Evolutionary conservation across 2,888 invertebrate genomes (phyloP), one percentile per base, ranked within the genome.

Genomic region (Tinea trinotella): DNA sequence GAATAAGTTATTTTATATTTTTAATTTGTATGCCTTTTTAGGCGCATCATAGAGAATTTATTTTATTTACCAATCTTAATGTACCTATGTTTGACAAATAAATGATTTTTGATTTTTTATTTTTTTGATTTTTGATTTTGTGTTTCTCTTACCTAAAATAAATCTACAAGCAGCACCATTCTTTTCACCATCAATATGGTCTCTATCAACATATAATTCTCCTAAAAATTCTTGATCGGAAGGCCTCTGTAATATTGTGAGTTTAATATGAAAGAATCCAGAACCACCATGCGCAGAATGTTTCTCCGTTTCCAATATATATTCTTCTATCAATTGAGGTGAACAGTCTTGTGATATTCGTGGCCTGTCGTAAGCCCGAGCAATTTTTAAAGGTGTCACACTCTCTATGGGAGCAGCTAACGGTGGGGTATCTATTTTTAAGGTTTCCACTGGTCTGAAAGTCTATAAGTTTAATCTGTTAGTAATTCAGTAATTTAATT

Each of bases 161-260:
- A 92, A 96, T 81, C 93, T 89, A 84, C 95, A 96, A 3, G 94
- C 91, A 52, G 94, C 92, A 15, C 95, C 94, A 72, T 94, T 92
- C 57, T 82, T 88, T 69, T 92, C 90, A 2, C 91, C 92, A 61
- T 92, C 91, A 50, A 90, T 89, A 70, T 91, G 92, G 71, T 96
- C 96, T 62, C 93, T 88, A 75, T 96, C 96, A 55, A 97, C 92
- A 76, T 96, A 96, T 54, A 97, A 86, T 76, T 96, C 95, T 19
- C 97, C 97, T 58, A 96, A 87, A 80, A 93, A 96, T 80, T 95
- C 94, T 59, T 93, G 94, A 78, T 95, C 95, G 55, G 93, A 92
- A 64, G 94, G 93, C 75, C 96, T 88, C 78, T 96, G 95, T 59
- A 93, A 87, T 73, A 97, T 95, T 56, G 94, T 93, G 61, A 97